Percentiles rank a stretch among this genome's conserved stretches.
Conservation (phyloP, 2,797 vertebrate genomes). For the Spatula clypeata region DNA sequence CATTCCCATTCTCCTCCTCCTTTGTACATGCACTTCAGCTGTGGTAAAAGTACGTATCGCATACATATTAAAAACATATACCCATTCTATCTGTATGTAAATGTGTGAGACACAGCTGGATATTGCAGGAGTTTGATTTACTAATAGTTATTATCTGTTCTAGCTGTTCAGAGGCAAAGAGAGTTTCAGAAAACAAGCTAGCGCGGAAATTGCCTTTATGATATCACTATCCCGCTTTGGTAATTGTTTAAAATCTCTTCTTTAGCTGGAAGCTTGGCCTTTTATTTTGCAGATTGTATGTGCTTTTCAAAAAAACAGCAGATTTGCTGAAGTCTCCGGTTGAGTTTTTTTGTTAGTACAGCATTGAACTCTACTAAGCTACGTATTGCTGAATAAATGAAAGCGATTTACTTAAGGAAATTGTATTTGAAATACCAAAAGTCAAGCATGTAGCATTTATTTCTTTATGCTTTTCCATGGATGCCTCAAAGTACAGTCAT, state of each 20-base stretch:
- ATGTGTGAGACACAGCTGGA: constrained; percentile 98
- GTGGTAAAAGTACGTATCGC: constrained; percentile 83
- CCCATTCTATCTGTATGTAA: constrained; percentile 99
- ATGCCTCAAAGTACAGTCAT: background rate
- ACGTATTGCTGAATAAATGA: background rate
- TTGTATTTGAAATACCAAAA: background rate
- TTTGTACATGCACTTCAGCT: constrained; percentile 84
- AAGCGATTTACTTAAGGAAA: background rate
- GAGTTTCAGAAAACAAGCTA: constrained; percentile 85
- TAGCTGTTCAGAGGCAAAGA: constrained; percentile 89
- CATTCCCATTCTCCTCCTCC: constrained; percentile 83
- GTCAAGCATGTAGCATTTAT: background rate
- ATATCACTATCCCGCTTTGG: constrained; percentile 76
- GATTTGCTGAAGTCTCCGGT: background rate
- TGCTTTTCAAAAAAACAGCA: constrained; percentile 28
- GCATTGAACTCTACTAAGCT: background rate
- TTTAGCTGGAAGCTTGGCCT: constrained; percentile 69
- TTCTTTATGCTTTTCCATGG: background rate
- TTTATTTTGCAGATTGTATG: constrained; percentile 30
- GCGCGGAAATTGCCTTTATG: constrained; percentile 88
- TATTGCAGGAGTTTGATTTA: constrained; percentile 96
- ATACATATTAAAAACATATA: constrained; percentile 98
- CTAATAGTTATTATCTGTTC: constrained; percentile 99
- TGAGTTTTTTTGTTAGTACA: background rate
- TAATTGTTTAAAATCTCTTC: constrained; percentile 85